phyloP scores from a whole-genome alignment of 2,113 vertebrate species.

The Platysternon megacephalum region DNA sequence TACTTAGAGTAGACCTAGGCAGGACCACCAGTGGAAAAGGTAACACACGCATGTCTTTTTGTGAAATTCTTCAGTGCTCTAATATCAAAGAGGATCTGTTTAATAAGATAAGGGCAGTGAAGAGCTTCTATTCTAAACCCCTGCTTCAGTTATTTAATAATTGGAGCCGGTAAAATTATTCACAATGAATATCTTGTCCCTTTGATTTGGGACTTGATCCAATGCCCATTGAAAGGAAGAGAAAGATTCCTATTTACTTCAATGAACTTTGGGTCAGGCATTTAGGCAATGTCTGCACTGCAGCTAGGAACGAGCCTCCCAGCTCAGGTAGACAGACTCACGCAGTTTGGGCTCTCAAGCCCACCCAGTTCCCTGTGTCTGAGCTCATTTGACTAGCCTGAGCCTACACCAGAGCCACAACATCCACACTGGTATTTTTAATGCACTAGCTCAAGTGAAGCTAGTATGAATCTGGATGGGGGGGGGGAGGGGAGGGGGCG shows the following conservation, averaged over 20 bases:
- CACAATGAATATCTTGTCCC: neutral
- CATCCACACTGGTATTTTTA: neutral
- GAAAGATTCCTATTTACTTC: neutral
- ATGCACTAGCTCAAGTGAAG: neutral
- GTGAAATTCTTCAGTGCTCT: neutral
- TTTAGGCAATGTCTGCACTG: neutral
- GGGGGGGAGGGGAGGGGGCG: accelerated
- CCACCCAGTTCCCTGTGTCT: neutral
- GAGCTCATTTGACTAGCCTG: neutral
- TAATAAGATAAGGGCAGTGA: neutral
- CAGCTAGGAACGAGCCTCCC: neutral
- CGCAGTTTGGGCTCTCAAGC: neutral
- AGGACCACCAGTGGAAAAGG: too few species aligned
- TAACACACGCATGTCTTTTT: neutral
- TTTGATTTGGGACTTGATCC: neutral
- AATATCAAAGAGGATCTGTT: neutral
- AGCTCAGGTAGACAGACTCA: neutral
- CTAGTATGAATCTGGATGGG: neutral
- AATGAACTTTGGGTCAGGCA: neutral
- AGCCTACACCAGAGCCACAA: neutral
- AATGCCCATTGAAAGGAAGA: too few species aligned
- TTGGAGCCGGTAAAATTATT: neutral
- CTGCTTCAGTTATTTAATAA: neutral
- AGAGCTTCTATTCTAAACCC: neutral
- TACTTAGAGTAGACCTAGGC: too few species aligned